Evolutionary conservation across 1,140 invertebrate genomes (phyloP).

Genomic region (Drosophila pseudoobscura): DNA sequence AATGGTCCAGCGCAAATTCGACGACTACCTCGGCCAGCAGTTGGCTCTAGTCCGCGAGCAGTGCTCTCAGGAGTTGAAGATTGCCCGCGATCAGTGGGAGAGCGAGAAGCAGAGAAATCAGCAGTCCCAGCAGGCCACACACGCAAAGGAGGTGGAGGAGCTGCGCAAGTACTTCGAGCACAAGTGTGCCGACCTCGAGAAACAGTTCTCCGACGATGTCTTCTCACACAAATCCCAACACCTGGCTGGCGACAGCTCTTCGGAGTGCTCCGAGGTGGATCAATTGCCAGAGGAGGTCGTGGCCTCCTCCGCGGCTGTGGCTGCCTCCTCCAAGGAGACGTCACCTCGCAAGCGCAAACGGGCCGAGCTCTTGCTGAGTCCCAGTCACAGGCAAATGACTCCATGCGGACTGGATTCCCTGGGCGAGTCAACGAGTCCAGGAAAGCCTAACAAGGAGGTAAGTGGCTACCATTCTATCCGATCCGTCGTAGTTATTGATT

Average conservation of each 20-base stretch:
- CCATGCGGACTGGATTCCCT: constrained; percentile 56
- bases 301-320: not conserved
- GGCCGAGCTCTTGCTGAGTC: constrained; percentile 72
- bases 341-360: constrained; percentile 71
- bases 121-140: constrained; percentile 86
- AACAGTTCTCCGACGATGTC: constrained; percentile 89
- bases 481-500: constrained; percentile 10
- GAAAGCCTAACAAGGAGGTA: constrained; percentile 21
- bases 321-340: constrained; percentile 45
- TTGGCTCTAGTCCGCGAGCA: constrained; percentile 83
- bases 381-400: constrained; percentile 77
- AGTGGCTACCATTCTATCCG: constrained; percentile 8
- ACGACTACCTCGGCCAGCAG: constrained; percentile 84
- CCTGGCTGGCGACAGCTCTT: constrained; percentile 63
- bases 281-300: constrained; percentile 60
- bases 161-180: constrained; percentile 90
- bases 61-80: constrained; percentile 84
- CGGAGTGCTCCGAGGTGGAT: constrained; percentile 74
- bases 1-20: constrained; percentile 84
- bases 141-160: constrained; percentile 90
- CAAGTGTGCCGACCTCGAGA: constrained; percentile 90
- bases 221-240: constrained; percentile 87
- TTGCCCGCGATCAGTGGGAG: constrained; percentile 82
- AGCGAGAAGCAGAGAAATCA: constrained; percentile 57
- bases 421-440: constrained; percentile 18